Evolutionary conservation across 2,113 vertebrate species (phyloP).

Genomic region (Shinisaurus crocodilurus): DNA sequence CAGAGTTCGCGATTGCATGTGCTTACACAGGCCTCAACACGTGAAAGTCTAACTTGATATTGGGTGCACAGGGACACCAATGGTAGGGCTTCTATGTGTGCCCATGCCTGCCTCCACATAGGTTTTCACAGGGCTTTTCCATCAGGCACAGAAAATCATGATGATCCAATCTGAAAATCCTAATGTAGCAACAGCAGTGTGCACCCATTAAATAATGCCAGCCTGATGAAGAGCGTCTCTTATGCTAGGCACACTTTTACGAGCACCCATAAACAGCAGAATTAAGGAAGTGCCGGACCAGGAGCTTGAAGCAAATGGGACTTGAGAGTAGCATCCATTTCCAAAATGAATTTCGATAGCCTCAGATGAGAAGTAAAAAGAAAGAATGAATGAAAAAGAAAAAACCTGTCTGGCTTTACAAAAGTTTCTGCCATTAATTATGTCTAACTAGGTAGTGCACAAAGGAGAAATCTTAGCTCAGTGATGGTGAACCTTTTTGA

Average conservation of each 20-base stretch:
- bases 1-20: too few species aligned
- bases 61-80: too few species aligned
- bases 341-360: constrained; percentile 54
- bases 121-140: not conserved
- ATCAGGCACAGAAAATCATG: not conserved
- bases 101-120: too few species aligned
- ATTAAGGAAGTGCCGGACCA: constrained; percentile 54
- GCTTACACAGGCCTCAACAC: too few species aligned
- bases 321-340: constrained; percentile 59
- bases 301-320: constrained; percentile 58
- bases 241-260: constrained; percentile 50
- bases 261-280: constrained; percentile 60
- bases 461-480: constrained; percentile 41
- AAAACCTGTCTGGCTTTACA: constrained; percentile 32
- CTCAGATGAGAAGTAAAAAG: constrained; percentile 55
- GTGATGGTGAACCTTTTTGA: too few species aligned
- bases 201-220: constrained; percentile 60
- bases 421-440: constrained; percentile 34
- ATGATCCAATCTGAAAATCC: not conserved
- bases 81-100: too few species aligned
- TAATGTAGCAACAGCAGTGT: not conserved
- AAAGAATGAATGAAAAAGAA: not conserved
- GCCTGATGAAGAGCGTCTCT: constrained; percentile 44
- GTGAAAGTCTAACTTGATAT: too few species aligned
- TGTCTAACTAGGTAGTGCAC: constrained; percentile 19